Evolutionary conservation across 2,888 invertebrate species (phyloP).

Genomic region (Trachelus iudaicus): DNA sequence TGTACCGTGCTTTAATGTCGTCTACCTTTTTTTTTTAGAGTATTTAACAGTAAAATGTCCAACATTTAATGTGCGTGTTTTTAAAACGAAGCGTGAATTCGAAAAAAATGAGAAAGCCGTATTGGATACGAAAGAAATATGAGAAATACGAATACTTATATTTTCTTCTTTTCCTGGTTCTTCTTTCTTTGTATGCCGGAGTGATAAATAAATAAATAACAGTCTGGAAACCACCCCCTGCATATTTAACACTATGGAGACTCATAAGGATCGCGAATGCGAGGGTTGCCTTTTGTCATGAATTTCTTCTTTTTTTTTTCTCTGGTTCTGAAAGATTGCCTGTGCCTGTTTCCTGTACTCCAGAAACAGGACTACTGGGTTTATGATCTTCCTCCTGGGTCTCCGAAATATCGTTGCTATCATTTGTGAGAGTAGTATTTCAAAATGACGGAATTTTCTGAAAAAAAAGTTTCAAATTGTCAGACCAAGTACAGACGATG

Average conservation of each 20-base stretch:
- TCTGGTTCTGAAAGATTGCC: background rate
- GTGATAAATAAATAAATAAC: background rate
- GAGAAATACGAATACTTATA: background rate
- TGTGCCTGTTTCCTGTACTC: background rate
- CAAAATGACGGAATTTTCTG: background rate
- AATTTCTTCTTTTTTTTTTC: background rate
- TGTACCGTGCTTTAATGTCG: conserved; percentile 25
- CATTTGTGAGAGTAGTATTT: background rate
- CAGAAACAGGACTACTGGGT: background rate
- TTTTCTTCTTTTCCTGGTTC: background rate
- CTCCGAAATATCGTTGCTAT: background rate
- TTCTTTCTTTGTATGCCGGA: background rate
- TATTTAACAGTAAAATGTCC: background rate
- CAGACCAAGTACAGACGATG: background rate
- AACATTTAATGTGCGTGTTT: background rate
- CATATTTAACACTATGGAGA: conserved; percentile 1
- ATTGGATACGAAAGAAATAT: background rate
- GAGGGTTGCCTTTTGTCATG: background rate
- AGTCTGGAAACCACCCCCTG: background rate
- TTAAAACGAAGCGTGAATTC: background rate
- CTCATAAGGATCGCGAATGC: background rate
- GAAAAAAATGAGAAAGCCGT: background rate
- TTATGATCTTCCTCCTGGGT: background rate
- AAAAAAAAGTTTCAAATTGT: background rate
- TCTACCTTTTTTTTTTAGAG: conserved; percentile 2